phyloP scores from a whole-genome alignment of 1,140 invertebrate genomes.

The Radopholus similis region DNA sequence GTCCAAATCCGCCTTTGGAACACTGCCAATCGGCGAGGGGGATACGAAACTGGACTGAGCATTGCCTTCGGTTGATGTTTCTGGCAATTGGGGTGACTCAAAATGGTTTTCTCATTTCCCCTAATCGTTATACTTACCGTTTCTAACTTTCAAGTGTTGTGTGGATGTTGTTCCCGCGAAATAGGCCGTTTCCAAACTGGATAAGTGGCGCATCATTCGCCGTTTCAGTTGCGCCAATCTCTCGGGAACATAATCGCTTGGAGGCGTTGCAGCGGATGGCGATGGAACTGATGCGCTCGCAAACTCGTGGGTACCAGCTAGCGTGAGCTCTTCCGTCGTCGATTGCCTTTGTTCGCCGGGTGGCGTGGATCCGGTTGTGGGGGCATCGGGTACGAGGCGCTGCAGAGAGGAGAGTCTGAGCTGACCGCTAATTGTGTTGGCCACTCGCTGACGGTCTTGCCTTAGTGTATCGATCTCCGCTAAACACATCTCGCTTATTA shows the following conservation, averaged over 20 bases:
- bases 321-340: neutral
- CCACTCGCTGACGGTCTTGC: slow-evolving; percentile 69
- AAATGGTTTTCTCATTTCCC: too few species aligned
- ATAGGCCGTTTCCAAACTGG: slow-evolving; percentile 37
- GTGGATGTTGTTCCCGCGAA: slow-evolving; percentile 13
- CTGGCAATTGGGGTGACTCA: neutral
- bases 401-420: slow-evolving; percentile 17
- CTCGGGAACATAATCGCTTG: slow-evolving; percentile 16
- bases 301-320: neutral
- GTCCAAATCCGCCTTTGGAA: slow-evolving; percentile 66
- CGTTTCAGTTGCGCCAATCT: slow-evolving; percentile 31
- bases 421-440: slow-evolving; percentile 47
- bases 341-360: slow-evolving; percentile 33
- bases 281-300: neutral
- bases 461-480: slow-evolving; percentile 53
- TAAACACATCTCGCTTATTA: slow-evolving; percentile 32
- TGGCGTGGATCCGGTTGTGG: slow-evolving; percentile 31
- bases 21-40: slow-evolving; percentile 7
- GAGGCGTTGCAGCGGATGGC: neutral
- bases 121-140: too few species aligned
- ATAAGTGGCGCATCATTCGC: slow-evolving; percentile 41
- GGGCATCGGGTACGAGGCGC: slow-evolving; percentile 46
- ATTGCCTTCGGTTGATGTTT: neutral
- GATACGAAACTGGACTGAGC: neutral
- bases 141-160: neutral